Evolutionary conservation across 2,797 vertebrate genomes (phyloP).

Genomic region (Nasua narica): DNA sequence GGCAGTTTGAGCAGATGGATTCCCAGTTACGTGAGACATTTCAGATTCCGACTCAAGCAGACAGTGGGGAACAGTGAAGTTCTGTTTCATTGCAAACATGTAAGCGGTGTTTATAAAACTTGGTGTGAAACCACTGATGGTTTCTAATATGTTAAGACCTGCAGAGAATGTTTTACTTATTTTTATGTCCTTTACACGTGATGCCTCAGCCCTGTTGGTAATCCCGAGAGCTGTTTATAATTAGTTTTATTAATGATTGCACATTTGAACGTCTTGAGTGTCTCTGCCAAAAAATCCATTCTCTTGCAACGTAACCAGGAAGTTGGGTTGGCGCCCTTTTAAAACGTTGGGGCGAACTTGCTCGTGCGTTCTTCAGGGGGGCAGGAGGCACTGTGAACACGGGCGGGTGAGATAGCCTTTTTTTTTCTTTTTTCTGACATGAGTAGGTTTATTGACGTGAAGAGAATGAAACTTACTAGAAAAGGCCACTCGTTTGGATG

Average conservation of each 20-base stretch:
- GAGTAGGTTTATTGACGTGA: background rate
- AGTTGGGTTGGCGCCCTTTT: background rate
- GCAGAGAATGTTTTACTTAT: background rate
- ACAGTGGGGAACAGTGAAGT: background rate
- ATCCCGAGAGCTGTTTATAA: background rate
- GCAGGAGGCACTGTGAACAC: accelerated
- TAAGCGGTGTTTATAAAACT: background rate
- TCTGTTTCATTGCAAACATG: background rate
- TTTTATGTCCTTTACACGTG: background rate
- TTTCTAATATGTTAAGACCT: background rate
- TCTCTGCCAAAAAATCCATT: background rate
- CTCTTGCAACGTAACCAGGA: background rate
- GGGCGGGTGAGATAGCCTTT: background rate
- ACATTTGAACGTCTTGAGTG: background rate
- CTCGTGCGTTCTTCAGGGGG: background rate
- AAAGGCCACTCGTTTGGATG: background rate
- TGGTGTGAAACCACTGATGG: background rate
- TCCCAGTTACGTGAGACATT: background rate
- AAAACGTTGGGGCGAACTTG: background rate
- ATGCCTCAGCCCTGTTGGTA: background rate
- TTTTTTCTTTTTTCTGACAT: background rate
- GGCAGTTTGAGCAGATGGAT: background rate
- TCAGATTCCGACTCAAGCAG: background rate
- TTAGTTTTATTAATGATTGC: background rate
- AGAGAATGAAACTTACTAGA: background rate